A percentile compares a stretch with the other conserved stretches of the same genome.
These are phyloP conservation scores for Holocentrus rufus DNA, from an alignment of 2,797 vertebrate species.

Conservation along the genomic window DNA sequence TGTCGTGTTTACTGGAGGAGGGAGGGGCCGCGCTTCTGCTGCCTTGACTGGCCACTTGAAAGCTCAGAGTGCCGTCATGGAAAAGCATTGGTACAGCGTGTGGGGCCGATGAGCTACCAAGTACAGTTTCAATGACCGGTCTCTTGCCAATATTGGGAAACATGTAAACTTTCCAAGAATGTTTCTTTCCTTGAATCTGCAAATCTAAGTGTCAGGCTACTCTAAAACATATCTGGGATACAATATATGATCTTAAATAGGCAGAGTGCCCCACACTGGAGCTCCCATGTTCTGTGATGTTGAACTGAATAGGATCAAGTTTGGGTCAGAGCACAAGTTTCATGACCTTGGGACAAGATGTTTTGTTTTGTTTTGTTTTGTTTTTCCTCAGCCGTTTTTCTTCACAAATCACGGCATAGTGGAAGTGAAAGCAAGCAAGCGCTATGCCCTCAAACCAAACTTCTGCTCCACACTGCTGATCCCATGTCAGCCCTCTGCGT, in stretches of 20 bases:
- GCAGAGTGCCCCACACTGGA: neutral
- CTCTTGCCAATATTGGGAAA: no score
- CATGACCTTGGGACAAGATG: neutral
- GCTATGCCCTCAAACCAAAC: neutral
- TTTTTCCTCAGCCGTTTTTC: no score
- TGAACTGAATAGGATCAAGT: no score
- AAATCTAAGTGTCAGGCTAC: no score
- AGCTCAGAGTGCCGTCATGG: neutral
- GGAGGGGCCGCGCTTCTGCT: neutral
- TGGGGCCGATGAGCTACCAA: conserved; percentile 26
- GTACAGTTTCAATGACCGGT: conserved; percentile 5
- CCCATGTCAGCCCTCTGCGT: neutral
- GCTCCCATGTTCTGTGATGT: neutral
- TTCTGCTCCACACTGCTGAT: neutral
- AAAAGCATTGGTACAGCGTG: neutral
- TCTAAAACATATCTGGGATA: no score
- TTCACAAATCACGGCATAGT: conserved; percentile 24
- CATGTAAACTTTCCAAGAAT: no score
- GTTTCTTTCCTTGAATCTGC: no score
- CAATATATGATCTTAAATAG: no score
- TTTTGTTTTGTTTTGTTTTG: neutral
- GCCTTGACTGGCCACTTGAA: conserved; percentile 13
- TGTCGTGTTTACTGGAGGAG: conserved; percentile 36
- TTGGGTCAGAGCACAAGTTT: neutral
- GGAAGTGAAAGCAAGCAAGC: conserved; percentile 13